Conservation (phyloP, 2,888 invertebrate species). For the Cheilosia variabilis region DNA sequence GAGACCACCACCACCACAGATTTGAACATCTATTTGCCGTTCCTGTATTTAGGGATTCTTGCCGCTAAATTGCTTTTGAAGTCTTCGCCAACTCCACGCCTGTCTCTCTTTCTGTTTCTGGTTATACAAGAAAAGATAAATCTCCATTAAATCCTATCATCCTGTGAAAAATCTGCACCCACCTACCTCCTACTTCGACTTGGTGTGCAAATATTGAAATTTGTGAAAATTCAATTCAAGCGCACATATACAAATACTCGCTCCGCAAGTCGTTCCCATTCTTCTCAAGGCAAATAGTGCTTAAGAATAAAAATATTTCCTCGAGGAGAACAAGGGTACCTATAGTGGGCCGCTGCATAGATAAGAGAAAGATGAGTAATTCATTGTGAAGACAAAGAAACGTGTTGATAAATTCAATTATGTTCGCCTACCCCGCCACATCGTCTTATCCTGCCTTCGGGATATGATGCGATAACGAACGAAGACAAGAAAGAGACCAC, state of each 20-base stretch:
- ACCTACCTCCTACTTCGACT: slow-evolving; percentile 35
- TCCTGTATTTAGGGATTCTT: slow-evolving; percentile 26
- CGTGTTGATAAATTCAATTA: slow-evolving; percentile 76
- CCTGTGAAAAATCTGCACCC: slow-evolving; percentile 62
- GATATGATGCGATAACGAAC: slow-evolving; percentile 56
- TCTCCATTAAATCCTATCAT: slow-evolving; percentile 72
- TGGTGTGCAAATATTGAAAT: slow-evolving; percentile 74
- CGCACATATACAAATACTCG: slow-evolving; percentile 71
- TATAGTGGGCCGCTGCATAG: slow-evolving; percentile 15
- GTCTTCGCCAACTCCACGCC: slow-evolving; percentile 26
- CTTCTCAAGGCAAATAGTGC: slow-evolving; percentile 61
- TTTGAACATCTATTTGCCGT: slow-evolving; percentile 24
- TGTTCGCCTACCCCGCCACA: slow-evolving; percentile 33
- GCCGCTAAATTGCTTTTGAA: slow-evolving; percentile 67
- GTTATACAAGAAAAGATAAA: slow-evolving; percentile 52
- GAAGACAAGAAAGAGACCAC: slow-evolving; percentile 53
- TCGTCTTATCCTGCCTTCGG: slow-evolving; percentile 58
- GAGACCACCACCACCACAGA: not conserved
- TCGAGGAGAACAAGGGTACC: slow-evolving; percentile 7
- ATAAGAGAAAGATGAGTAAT: slow-evolving; percentile 73
- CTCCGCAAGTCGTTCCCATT: slow-evolving; percentile 45
- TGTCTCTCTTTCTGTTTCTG: not conserved
- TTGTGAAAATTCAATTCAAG: slow-evolving; percentile 75
- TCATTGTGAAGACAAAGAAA: slow-evolving; percentile 75
- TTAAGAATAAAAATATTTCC: slow-evolving; percentile 42